Conservation (phyloP, 2,113 vertebrate species). For the Rhadina sibilatrix region DNA sequence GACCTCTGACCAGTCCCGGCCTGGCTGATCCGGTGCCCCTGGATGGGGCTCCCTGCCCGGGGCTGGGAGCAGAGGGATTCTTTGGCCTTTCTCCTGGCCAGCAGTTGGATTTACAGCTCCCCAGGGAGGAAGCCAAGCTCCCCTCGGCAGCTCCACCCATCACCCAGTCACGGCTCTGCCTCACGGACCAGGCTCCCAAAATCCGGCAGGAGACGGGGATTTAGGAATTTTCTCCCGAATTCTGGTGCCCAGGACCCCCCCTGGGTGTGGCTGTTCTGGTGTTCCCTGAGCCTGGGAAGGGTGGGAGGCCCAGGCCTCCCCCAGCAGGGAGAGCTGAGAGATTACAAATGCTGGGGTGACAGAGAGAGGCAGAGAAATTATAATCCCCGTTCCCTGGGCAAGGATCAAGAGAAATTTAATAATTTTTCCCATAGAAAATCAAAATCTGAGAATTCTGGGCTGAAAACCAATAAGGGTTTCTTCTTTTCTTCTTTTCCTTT, state of each 20-base stretch:
- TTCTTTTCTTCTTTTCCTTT: fast-evolving
- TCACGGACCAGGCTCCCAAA: neutral
- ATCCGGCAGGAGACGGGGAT: fast-evolving
- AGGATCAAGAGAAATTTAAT: neutral
- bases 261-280: neutral
- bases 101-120: neutral
- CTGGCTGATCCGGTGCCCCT: neutral
- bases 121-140: neutral
- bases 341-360: neutral
- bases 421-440: neutral
- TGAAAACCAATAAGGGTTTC: neutral
- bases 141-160: neutral
- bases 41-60: neutral
- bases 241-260: fast-evolving
- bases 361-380: neutral
- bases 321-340: neutral
- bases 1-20: neutral
- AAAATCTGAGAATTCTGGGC: neutral
- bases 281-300: neutral
- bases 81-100: neutral
- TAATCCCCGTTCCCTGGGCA: neutral
- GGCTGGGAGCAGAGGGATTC: fast-evolving
- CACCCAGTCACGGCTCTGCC: neutral
- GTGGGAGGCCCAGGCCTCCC: neutral
- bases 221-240: neutral